Conservation (phyloP, 2,888 invertebrate species). For the Hedya salicella region DNA sequence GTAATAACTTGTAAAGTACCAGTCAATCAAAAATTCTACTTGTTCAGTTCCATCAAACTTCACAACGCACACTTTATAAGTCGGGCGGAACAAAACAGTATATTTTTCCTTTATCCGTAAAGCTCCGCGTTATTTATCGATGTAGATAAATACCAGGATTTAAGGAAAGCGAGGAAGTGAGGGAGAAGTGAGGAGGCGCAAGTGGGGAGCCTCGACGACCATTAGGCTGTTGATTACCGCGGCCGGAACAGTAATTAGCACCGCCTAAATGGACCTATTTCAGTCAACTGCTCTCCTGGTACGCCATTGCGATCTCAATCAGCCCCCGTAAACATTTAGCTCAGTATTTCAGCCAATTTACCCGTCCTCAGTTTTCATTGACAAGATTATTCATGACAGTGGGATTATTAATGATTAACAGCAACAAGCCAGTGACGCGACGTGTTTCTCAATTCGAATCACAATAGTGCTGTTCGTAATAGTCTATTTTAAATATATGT, state of each 20-base stretch:
- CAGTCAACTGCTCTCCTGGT: conserved; percentile 66
- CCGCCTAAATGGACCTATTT: conserved; percentile 76
- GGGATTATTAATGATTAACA: conserved; percentile 26
- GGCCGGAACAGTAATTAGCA: conserved; percentile 74
- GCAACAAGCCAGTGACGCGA: conserved; percentile 6
- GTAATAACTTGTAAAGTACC: neutral
- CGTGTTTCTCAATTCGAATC: neutral
- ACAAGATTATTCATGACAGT: conserved; percentile 35
- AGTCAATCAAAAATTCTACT: conserved; percentile 9
- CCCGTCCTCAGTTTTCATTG: conserved; percentile 25
- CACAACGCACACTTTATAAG: neutral
- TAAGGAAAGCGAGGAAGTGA: conserved; percentile 51
- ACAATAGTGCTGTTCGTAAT: neutral
- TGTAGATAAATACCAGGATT: conserved; percentile 48
- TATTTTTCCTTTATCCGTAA: conserved; percentile 33
- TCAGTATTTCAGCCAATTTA: conserved; percentile 43
- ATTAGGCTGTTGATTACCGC: conserved; percentile 75
- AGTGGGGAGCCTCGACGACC: conserved; percentile 60
- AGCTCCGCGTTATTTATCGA: conserved; percentile 40
- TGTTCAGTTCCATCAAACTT: conserved; percentile 15
- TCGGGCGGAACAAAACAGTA: conserved; percentile 23
- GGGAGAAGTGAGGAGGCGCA: conserved; percentile 52
- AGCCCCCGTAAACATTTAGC: conserved; percentile 53
- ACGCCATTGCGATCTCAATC: conserved; percentile 61
- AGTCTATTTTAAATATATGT: neutral